These are phyloP conservation scores for Epirrita christyi DNA, from an alignment of 2,888 invertebrate species.

Conservation along the genomic window DNA sequence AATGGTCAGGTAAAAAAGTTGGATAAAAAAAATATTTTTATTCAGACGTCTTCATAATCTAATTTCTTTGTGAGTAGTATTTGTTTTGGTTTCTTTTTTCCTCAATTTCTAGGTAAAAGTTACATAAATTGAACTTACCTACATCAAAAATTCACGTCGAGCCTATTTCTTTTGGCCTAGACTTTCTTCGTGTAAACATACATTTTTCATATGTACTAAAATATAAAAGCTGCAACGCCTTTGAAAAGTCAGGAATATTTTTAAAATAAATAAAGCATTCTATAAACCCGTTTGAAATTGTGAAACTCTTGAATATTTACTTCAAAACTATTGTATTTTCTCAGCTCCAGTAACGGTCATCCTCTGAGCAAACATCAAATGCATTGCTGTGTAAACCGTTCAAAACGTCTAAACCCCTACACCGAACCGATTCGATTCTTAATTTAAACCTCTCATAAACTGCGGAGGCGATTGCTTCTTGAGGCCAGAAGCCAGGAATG, in stretches of 20 bases:
- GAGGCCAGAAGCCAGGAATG: conserved; percentile 13
- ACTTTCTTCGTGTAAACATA: not conserved
- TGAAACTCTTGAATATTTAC: too few species aligned
- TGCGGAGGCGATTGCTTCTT: conserved; percentile 19
- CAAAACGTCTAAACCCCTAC: conserved; percentile 22
- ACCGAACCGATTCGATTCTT: conserved; percentile 29
- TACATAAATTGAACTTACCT: not conserved
- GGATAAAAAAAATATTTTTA: not conserved
- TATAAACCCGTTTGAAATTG: too few species aligned
- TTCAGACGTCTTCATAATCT: not conserved
- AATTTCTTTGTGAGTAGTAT: not conserved
- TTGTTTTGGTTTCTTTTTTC: not conserved
- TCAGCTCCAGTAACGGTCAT: too few species aligned
- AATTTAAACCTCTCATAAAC: conserved; percentile 33
- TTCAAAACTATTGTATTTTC: not conserved
- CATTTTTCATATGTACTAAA: too few species aligned
- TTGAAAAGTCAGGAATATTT: too few species aligned
- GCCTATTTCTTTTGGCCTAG: not conserved
- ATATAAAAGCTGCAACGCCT: too few species aligned
- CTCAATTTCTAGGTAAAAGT: not conserved
- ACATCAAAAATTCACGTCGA: conserved; percentile 4
- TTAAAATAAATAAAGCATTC: too few species aligned
- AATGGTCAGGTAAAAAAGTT: not conserved
- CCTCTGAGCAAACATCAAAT: conserved; percentile 12
- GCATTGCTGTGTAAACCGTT: conserved; percentile 20